phyloP scores from a whole-genome alignment of 2,113 vertebrate species.

The Eulacestoma nigropectus region DNA sequence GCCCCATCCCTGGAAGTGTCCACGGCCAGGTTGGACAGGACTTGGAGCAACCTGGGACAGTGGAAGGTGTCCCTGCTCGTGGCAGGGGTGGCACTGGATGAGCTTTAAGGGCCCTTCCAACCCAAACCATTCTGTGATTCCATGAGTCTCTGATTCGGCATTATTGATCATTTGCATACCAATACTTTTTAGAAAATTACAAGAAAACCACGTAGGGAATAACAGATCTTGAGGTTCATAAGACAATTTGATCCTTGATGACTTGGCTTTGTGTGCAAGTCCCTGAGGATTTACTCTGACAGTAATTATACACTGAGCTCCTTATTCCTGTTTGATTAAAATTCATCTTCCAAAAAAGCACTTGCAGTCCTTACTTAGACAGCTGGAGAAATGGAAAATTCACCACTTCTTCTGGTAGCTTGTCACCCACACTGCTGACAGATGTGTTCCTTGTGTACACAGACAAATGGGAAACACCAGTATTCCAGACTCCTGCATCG shows the following conservation, averaged over 20 bases:
- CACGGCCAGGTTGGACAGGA: neutral
- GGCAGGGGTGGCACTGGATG: neutral
- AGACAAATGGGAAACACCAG: neutral
- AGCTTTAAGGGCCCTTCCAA: neutral
- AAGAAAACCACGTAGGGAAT: neutral
- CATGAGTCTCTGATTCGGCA: neutral
- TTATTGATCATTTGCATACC: neutral
- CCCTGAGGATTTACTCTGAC: neutral
- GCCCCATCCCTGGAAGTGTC: neutral
- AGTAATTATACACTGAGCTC: neutral
- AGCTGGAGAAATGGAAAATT: slow-evolving; percentile 8
- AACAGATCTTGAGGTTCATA: neutral
- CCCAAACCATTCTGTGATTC: neutral
- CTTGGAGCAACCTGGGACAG: neutral
- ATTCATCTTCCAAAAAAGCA: neutral
- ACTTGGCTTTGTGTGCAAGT: neutral
- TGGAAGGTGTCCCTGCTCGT: neutral
- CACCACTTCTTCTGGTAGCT: neutral
- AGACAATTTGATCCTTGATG: neutral
- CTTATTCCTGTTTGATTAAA: neutral
- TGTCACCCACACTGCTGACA: neutral
- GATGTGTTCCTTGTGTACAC: neutral
- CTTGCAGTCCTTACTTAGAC: neutral
- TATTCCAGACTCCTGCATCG: neutral
- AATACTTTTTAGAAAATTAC: neutral